Evolutionary conservation across 2,113 vertebrate genomes (phyloP), one percentile per base, ranked within the genome.

Genomic region (Acrocephalus arundinaceus): DNA sequence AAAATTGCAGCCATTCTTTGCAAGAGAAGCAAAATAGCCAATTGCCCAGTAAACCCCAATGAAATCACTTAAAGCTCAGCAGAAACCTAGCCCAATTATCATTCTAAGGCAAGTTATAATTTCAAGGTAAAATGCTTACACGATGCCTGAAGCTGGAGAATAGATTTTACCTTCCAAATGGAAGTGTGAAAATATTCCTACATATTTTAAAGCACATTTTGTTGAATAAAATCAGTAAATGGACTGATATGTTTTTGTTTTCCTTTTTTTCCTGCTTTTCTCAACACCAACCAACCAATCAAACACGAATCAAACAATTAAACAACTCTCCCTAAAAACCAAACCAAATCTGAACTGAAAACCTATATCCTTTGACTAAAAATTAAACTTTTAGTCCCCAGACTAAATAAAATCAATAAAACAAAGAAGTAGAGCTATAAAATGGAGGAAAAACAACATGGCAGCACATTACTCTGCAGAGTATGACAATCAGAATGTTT

Each of bases 61-160:
- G 83, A 86, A 90, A 93, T 75, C 82, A 77, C 72, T 90, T 86
- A 81, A 67, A 90, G 24, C 13, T 82, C 48, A 58, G 17, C 51
- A 86, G 46, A 94, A 95, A 49, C 33, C 17, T 52, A 55, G 48
- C 33, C 31, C 54, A 55, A 55, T 85, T 93, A 77, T 52, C 3
- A 43, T 82, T 87, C 62, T 62, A 58, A 48, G 46, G 17, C 39
- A 59, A 55, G 24, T 27, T 76, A 55, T 23, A 55, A 68, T 89
- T 83, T 55, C 79, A 76, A 63, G 49, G 13, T 35, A 52, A 94
- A 85, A 82, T 83, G 13, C 24, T 59, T 82, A 28, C 18, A 46
- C 2, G 2, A 20, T 31, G 24, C 51, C 62, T 33, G 41, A 89
- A 95, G 54, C 46, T 85, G 33, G 2, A 72, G 12, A 88, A 77